Percentiles rank a stretch among this genome's conserved stretches.
Evolutionary conservation across 1,140 invertebrate species (phyloP).

Genomic region (Campoletis sonorensis): DNA sequence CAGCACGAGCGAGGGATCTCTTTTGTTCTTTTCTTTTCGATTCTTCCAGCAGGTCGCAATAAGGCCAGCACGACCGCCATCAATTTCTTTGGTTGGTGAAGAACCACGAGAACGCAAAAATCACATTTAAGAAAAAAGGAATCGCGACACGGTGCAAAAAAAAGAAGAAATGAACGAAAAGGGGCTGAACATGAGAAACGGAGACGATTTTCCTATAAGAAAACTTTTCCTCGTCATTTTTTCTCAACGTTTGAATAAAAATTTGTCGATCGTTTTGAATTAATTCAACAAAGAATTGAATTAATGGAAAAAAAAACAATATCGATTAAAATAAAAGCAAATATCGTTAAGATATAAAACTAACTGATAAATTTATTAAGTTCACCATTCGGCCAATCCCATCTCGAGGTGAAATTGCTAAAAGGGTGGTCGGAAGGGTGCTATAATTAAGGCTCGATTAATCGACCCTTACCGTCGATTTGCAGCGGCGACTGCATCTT

Average conservation of each 20-base stretch:
- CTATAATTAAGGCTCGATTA: constrained; percentile 43
- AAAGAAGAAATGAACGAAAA: too few relatives aligned
- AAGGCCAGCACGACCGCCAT: constrained; percentile 25
- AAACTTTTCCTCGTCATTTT: not conserved
- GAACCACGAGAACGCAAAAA: not conserved
- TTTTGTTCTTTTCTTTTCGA: constrained; percentile 12
- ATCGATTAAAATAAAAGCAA: not conserved
- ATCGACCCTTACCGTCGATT: constrained; percentile 21
- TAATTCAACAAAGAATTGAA: not conserved
- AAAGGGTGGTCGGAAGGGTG: not conserved
- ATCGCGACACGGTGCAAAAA: too few relatives aligned
- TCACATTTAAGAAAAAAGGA: not conserved
- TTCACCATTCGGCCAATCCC: constrained; percentile 24
- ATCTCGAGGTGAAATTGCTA: not conserved
- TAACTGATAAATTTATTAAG: not conserved
- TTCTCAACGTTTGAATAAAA: not conserved
- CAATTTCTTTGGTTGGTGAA: constrained; percentile 4
- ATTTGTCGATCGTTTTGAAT: not conserved
- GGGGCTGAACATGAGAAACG: too few relatives aligned
- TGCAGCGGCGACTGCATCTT: not conserved
- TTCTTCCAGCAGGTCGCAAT: constrained; percentile 38
- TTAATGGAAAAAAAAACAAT: not conserved
- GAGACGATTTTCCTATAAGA: not conserved
- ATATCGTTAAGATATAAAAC: not conserved
- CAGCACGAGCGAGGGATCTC: not conserved